Evolutionary conservation across 2,888 invertebrate species (phyloP), one percentile per base, ranked within the genome.

Genomic region (Apeira syringaria): DNA sequence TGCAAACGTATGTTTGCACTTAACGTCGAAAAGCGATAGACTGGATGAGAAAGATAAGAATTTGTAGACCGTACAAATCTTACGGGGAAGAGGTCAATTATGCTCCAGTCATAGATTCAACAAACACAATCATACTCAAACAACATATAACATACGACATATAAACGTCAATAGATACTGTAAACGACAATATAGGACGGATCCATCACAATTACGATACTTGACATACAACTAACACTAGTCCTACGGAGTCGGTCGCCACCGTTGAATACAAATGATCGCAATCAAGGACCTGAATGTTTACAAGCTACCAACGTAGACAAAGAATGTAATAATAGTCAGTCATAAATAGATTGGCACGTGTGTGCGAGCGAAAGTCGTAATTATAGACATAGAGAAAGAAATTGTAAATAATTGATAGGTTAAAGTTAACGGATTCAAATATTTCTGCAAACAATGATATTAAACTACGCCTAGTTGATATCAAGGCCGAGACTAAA

Each of bases 131-230:
- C 51, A 45, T 9, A 32, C 28, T 10, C 47, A 53, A 53, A 51
- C 39, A 49, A 52, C 36, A 49, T 48, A 41, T 60, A 68, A 69
- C 72, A 20, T 2, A 17, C 1, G 2, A 17, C 2, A 17, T 17
- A 17, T 17, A 6, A 68, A 68, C 54, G 59, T 64, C 66, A 80
- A 77, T 74, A 65, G 59, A 67, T 28, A 50, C 59, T 49, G 52
- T 56, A 59, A 56, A 42, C 47, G 45, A 51, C 47, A 36, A 59
- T 67, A 61, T 72, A 62, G 69, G 63, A 68, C 68, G 57, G 65
- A 74, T 77, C 70, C 59, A 75, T 74, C 64, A 71, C 63, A 70
- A 74, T 67, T 63, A 70, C 57, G 59, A 66, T 64, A 68, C 63
- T 66, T 63, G 62, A 66, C 68, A 70, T 60, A 67, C 61, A 64